A percentile compares a stretch with the other conserved stretches of the same genome.
phyloP scores from a whole-genome alignment of 2,888 invertebrate genomes.

The Macaria notata region DNA sequence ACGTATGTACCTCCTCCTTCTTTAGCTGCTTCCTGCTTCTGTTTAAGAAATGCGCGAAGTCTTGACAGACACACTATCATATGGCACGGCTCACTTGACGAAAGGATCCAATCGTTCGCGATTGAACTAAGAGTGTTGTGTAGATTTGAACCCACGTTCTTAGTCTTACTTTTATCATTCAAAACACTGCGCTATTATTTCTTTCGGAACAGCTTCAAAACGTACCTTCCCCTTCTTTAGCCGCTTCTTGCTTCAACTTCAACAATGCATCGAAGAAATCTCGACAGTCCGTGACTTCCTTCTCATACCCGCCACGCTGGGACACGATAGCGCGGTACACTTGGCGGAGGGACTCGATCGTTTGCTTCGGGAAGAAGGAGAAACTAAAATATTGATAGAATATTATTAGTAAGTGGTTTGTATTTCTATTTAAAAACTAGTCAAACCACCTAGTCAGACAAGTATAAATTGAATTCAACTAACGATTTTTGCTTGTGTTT shows the following conservation, averaged over 20 bases:
- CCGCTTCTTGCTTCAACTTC: conserved; percentile 51
- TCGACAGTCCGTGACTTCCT: conserved; percentile 29
- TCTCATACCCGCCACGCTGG: conserved; percentile 44
- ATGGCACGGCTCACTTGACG: conserved; percentile 39
- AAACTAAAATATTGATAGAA: conserved; percentile 42
- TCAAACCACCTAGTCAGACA: too few relatives aligned
- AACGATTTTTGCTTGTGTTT: too few relatives aligned
- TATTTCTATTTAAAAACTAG: too few relatives aligned
- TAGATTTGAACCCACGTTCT: too few relatives aligned
- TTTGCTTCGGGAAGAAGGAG: conserved; percentile 50
- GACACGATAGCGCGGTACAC: conserved; percentile 43
- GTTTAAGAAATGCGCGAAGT: conserved; percentile 54
- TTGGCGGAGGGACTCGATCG: conserved; percentile 43
- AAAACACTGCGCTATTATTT: too few relatives aligned
- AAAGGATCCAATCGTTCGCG: conserved; percentile 42
- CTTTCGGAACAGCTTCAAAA: not conserved
- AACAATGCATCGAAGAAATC: conserved; percentile 58
- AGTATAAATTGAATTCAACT: too few relatives aligned
- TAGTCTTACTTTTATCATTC: too few relatives aligned
- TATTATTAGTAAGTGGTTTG: too few relatives aligned
- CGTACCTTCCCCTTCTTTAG: conserved; percentile 43
- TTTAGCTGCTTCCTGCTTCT: conserved; percentile 46
- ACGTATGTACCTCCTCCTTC: conserved; percentile 45
- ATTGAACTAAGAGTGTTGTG: too few relatives aligned
- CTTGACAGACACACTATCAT: conserved; percentile 46